Conservation (phyloP, 2,888 invertebrate genomes). For the Terebella lapidaria region DNA sequence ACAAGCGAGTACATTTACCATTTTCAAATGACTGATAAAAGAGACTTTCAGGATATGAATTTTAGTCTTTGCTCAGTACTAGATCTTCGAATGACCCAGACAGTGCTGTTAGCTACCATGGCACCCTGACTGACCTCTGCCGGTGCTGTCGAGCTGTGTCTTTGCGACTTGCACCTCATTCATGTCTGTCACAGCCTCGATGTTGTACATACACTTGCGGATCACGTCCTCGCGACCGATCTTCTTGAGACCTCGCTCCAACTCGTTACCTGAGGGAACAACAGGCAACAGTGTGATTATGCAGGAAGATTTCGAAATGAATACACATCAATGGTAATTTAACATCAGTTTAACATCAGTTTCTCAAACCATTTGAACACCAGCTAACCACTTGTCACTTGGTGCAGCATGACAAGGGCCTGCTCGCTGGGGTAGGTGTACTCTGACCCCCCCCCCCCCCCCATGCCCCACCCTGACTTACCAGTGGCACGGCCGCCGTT, state of each 20-base stretch:
- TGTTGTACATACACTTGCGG: slow-evolving; percentile 54
- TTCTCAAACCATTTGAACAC: slow-evolving; percentile 5
- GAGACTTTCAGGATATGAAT: too few species aligned
- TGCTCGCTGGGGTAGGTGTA: slow-evolving; percentile 64
- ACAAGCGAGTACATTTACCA: too few species aligned
- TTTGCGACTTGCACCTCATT: slow-evolving; percentile 66
- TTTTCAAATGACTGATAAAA: too few species aligned
- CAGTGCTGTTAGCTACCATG: too few species aligned
- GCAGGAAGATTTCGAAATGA: too few species aligned
- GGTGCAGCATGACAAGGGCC: slow-evolving; percentile 84
- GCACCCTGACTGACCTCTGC: too few species aligned
- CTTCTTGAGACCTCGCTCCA: slow-evolving; percentile 18
- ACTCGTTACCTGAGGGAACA: slow-evolving; percentile 11
- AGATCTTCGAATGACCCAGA: too few species aligned
- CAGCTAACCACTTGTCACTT: neutral
- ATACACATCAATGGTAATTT: too few species aligned
- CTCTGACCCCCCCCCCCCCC: neutral
- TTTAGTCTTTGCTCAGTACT: too few species aligned
- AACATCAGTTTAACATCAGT: too few species aligned
- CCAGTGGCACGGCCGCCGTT: slow-evolving; percentile 71
- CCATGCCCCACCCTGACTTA: neutral
- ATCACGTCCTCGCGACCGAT: slow-evolving; percentile 26
- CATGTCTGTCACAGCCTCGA: slow-evolving; percentile 71
- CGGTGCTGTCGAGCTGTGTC: slow-evolving; percentile 55
- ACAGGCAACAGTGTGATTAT: neutral